A percentile compares a stretch with the other conserved stretches of the same genome.
These are phyloP conservation scores for Scyliorhinus canicula DNA, from an alignment of 2,797 vertebrate species.

Conservation along the genomic window DNA sequence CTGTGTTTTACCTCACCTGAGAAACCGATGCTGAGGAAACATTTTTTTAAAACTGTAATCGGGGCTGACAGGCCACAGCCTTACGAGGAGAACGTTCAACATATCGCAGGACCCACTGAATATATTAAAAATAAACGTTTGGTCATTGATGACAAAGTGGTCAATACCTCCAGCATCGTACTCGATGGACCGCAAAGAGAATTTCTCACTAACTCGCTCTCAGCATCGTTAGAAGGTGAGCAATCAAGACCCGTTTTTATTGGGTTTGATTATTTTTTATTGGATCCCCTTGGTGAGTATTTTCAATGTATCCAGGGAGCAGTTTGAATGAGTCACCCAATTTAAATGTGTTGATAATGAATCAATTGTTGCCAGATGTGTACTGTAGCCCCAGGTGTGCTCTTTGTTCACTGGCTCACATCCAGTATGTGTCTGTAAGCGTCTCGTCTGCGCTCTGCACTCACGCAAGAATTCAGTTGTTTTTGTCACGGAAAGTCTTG, in stretches of 20 bases:
- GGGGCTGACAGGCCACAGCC: background rate
- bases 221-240: background rate
- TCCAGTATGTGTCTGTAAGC: background rate
- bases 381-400: background rate
- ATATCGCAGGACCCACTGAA: background rate
- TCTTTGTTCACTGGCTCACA: background rate
- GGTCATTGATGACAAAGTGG: background rate
- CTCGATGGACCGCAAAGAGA: background rate
- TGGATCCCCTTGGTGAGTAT: background rate
- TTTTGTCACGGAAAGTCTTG: background rate
- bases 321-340: background rate
- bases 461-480: background rate
- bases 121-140: background rate
- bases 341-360: background rate
- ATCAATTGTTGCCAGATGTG: conserved; percentile 5
- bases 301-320: background rate
- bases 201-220: background rate
- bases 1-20: too few relatives aligned
- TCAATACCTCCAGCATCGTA: background rate
- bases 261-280: background rate
- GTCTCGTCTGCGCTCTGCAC: background rate
- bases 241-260: background rate
- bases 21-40: too few relatives aligned
- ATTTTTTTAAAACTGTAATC: background rate
- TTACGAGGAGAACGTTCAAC: background rate